These are phyloP conservation scores for Phalacrocorax brasilianus DNA, from an alignment of 2,113 vertebrate genomes.

Conservation along the genomic window DNA sequence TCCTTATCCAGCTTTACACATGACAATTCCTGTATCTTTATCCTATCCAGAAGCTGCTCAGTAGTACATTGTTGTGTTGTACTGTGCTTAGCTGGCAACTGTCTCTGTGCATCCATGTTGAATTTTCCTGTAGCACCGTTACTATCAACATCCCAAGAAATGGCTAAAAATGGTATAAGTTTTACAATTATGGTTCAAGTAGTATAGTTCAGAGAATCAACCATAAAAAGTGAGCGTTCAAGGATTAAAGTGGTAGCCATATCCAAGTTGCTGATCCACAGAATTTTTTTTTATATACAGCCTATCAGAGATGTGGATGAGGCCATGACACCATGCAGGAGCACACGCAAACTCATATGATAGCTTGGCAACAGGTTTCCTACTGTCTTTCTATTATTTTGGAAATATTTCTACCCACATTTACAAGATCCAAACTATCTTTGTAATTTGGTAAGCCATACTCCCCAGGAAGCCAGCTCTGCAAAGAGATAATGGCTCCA, in stretches of 20 bases:
- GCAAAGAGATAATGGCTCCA: background rate
- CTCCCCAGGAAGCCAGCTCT: background rate
- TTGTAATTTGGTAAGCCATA: background rate
- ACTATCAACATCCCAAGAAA: background rate
- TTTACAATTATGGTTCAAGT: background rate
- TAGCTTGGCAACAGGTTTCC: background rate
- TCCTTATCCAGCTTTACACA: background rate
- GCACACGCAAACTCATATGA: background rate
- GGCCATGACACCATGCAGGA: background rate
- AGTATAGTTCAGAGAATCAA: background rate
- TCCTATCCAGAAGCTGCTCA: background rate
- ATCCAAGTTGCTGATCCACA: background rate
- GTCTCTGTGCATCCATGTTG: background rate
- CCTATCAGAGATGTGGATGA: accelerated
- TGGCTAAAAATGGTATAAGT: background rate
- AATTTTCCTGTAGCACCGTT: background rate
- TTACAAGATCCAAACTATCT: background rate
- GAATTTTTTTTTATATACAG: background rate
- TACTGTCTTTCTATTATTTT: background rate
- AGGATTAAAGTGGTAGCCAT: background rate
- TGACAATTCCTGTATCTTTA: background rate
- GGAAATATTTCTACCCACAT: background rate
- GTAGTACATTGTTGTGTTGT: background rate
- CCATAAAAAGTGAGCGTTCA: background rate
- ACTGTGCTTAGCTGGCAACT: background rate